A percentile compares a stretch with the other conserved stretches of the same genome.
phyloP scores from a whole-genome alignment of 2,113 vertebrate genomes.

The Hemiprocne comata region DNA sequence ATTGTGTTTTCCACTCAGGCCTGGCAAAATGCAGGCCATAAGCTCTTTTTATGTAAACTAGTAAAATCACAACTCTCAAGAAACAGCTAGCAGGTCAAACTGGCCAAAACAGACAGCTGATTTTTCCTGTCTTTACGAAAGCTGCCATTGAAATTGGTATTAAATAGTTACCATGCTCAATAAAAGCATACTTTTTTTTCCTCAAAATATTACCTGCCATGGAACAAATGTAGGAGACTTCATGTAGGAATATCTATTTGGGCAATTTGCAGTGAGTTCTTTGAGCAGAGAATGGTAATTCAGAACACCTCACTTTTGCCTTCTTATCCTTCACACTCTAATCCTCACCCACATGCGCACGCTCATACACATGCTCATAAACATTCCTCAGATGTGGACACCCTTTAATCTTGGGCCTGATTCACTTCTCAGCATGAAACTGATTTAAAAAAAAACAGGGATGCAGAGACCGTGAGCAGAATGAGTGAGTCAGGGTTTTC shows the following conservation, averaged over 20 bases:
- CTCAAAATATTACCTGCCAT: neutral
- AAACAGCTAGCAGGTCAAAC: neutral
- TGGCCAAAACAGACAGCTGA: neutral
- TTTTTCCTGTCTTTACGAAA: neutral
- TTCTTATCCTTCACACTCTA: neutral
- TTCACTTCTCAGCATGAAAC: constrained; percentile 1
- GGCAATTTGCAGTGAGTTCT: neutral
- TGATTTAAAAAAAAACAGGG: neutral
- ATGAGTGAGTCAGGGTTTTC: neutral
- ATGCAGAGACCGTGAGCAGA: neutral
- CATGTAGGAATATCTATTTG: neutral
- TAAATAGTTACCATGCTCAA: neutral
- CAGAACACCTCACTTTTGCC: neutral
- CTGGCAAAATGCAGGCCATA: neutral
- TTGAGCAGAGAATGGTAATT: neutral
- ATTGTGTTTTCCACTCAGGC: neutral
- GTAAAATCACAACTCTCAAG: neutral
- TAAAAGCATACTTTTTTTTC: neutral
- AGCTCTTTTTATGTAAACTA: neutral
- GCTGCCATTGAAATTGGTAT: neutral
- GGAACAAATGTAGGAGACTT: neutral
- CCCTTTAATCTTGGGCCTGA: neutral
- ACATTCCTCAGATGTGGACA: neutral
- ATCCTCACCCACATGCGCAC: rapidly evolving
- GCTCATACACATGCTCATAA: neutral